Percentiles rank a stretch among this genome's conserved stretches.
Conservation (phyloP, 2,888 invertebrate genomes). For the Eristalis pertinax region DNA sequence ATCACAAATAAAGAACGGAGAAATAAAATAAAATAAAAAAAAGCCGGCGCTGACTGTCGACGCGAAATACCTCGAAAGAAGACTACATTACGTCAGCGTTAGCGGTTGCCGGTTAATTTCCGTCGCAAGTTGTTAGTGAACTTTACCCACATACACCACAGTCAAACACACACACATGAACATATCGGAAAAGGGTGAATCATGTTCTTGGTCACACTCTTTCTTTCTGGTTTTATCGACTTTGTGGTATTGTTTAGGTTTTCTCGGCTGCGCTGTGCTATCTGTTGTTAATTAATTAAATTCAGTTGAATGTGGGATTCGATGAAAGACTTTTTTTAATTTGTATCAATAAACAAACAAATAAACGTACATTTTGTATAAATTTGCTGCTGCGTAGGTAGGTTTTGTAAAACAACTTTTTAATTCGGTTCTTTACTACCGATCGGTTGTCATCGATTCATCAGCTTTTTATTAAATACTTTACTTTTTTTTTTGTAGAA, state of each 20-base stretch:
- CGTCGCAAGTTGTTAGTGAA: conserved; percentile 39
- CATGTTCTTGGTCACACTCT: conserved; percentile 18
- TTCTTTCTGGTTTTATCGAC: background rate
- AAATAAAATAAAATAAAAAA: background rate
- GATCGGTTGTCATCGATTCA: too few species aligned
- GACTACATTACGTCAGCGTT: conserved; percentile 34
- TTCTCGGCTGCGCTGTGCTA: background rate
- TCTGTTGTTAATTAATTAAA: conserved; percentile 7
- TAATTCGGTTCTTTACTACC: background rate
- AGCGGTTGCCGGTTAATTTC: conserved; percentile 42
- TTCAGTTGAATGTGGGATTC: background rate
- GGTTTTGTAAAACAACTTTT: background rate
- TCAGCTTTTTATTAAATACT: too few species aligned
- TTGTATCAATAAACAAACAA: background rate
- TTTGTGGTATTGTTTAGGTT: background rate
- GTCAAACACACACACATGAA: background rate
- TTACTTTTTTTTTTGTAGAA: too few species aligned
- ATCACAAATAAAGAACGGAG: background rate
- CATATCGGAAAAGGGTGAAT: background rate
- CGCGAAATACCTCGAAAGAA: background rate
- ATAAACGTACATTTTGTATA: background rate
- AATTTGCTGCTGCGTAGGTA: background rate
- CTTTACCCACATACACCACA: conserved; percentile 21
- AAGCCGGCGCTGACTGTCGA: background rate
- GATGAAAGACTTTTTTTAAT: background rate